These are phyloP conservation scores for Eilema depressum DNA, from an alignment of 2,888 invertebrate species.

Conservation along the genomic window DNA sequence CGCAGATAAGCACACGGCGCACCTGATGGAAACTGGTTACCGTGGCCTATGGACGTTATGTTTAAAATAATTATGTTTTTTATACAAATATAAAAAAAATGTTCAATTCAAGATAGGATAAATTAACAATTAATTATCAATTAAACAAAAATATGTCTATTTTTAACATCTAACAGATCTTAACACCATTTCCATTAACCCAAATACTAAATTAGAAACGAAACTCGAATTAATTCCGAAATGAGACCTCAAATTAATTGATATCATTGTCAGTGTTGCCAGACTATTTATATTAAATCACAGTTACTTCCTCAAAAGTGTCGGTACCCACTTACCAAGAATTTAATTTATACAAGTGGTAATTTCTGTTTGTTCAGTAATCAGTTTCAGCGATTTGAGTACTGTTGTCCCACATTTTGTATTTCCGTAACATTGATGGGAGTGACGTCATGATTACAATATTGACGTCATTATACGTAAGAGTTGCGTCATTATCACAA, in stretches of 20 bases:
- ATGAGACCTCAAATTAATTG: neutral
- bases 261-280: neutral
- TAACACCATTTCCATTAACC: too few species aligned
- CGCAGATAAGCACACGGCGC: too few species aligned
- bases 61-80: too few species aligned
- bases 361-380: neutral
- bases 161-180: too few species aligned
- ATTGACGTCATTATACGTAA: neutral
- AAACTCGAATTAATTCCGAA: neutral
- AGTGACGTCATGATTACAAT: neutral
- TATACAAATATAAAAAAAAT: too few species aligned
- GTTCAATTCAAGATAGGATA: too few species aligned
- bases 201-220: neutral
- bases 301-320: neutral
- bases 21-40: too few species aligned
- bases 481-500: neutral
- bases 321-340: neutral
- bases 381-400: neutral
- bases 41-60: too few species aligned
- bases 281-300: conserved; percentile 5
- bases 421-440: neutral
- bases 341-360: conserved; percentile 1
- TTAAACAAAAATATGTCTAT: too few species aligned
- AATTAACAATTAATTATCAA: too few species aligned
- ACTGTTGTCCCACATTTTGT: neutral